Evolutionary conservation across 2,113 vertebrate genomes (phyloP).

Genomic region (Rhynchomys soricoides): DNA sequence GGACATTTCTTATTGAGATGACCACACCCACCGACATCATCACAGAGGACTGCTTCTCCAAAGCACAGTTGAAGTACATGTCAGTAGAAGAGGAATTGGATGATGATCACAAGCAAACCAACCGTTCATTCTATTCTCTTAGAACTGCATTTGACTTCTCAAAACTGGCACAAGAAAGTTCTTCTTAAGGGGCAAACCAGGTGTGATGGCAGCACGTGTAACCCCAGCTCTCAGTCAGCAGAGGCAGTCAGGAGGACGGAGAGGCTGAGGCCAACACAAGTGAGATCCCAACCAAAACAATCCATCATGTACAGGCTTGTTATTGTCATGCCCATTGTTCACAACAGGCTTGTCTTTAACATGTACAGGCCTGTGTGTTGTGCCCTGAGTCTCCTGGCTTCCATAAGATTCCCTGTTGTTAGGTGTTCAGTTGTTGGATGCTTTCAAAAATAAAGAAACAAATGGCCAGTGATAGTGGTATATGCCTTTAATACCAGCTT

Average conservation of each 20-base stretch:
- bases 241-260: background rate
- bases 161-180: background rate
- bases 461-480: background rate
- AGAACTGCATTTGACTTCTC: background rate
- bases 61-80: background rate
- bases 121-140: background rate
- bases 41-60: background rate
- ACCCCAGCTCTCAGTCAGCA: background rate
- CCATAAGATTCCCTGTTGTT: background rate
- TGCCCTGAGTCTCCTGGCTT: background rate
- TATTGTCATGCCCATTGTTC: background rate
- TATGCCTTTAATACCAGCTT: background rate
- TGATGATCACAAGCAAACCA: background rate
- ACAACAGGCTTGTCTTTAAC: background rate
- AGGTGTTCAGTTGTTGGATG: background rate
- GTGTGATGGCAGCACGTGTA: background rate
- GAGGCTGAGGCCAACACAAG: background rate
- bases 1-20: background rate
- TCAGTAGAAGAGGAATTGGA: background rate
- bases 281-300: background rate
- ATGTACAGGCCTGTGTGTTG: rapidly evolving
- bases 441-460: background rate
- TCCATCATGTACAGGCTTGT: background rate
- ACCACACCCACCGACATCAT: background rate
- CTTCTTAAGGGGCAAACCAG: background rate